A percentile compares a stretch with the other conserved stretches of the same genome.
phyloP scores from a whole-genome alignment of 2,797 vertebrate species.

The Sebastes umbrosus region DNA sequence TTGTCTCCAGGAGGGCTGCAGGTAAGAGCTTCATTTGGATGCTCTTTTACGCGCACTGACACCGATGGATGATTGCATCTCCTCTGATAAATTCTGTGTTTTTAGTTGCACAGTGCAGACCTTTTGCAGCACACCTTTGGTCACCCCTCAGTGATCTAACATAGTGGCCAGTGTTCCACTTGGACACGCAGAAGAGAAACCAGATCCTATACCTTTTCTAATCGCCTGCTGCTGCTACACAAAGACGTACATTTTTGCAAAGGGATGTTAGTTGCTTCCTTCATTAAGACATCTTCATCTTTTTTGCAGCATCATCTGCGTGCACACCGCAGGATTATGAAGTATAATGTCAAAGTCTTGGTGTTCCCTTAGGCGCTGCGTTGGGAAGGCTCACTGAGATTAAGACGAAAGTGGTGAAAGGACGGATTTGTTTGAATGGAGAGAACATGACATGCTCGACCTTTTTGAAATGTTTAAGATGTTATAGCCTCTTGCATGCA shows the following conservation, averaged over 20 bases:
- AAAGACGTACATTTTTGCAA: conserved; percentile 61
- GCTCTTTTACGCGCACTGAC: neutral
- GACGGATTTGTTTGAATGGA: conserved; percentile 54
- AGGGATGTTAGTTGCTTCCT: conserved; percentile 50
- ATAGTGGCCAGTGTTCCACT: conserved; percentile 83
- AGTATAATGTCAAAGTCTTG: conserved; percentile 8
- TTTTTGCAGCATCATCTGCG: conserved; percentile 24
- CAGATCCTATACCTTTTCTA: conserved; percentile 85
- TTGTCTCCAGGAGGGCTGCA: conserved; percentile 36
- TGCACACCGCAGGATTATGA: conserved; percentile 58
- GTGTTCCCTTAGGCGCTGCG: conserved; percentile 54
- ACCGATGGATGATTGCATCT: conserved; percentile 11
- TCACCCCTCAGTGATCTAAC: conserved; percentile 85
- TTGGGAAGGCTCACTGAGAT: conserved; percentile 46
- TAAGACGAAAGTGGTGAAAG: conserved; percentile 66
- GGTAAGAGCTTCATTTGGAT: conserved; percentile 56
- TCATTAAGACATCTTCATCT: conserved; percentile 43
- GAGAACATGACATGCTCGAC: conserved; percentile 59
- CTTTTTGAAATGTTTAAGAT: conserved; percentile 52
- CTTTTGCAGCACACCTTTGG: conserved; percentile 70
- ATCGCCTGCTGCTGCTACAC: conserved; percentile 68
- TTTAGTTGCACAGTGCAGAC: conserved; percentile 12
- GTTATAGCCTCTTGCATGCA: neutral
- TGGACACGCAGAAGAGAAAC: conserved; percentile 87
- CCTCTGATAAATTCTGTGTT: conserved; percentile 24